Evolutionary conservation across 2,797 vertebrate genomes (phyloP), one percentile per base, ranked within the genome.

Genomic region (Chelon auratus): DNA sequence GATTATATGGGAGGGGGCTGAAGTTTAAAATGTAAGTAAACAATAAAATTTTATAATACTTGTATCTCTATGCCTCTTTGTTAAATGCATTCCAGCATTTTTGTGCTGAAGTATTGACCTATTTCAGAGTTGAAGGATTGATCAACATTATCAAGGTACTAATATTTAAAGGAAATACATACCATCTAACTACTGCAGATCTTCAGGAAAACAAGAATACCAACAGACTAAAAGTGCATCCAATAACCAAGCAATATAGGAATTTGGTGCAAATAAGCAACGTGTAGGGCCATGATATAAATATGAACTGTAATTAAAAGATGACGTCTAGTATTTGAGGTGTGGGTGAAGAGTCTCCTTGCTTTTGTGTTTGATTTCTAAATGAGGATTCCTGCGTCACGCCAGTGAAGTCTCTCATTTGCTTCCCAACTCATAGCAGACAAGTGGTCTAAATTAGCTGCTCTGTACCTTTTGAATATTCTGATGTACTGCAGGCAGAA

Each of bases 1-100:
- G 42, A 69, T 85, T 62, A 51, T 67, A 79, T 75, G 65, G 77
- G 67, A 75, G 58, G 47, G 74, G 85, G 76, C 77, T 85, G 51
- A 26, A 62, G 33, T 74, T 83, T 74, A 55, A 63, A 62, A 56
- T 36, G 43, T 4, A 62, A 78, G 57, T 45, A 66, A 81, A 85
- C 15, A 93, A 92, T 92, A 92, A 90, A 91, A n/a, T 85, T 87
- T 91, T 92, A 83, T 91, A 89, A 89, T 66, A 62, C 64, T 81
- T 84, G 78, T 74, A 73, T 62, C 1, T 55, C 7, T 63, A 53
- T 74, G 33, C 15, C 13, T 74, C 79, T 75, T 81, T 17, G 70
- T 67, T 77, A 33, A 37, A 58, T n/a, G 1, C 7, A 30, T 54
- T 42, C 1, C 1, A 30, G 13, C 2, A 11, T 40, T 51, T 57